Conservation (phyloP, 2,113 vertebrate genomes). For the Psilopsiagon aymara region DNA sequence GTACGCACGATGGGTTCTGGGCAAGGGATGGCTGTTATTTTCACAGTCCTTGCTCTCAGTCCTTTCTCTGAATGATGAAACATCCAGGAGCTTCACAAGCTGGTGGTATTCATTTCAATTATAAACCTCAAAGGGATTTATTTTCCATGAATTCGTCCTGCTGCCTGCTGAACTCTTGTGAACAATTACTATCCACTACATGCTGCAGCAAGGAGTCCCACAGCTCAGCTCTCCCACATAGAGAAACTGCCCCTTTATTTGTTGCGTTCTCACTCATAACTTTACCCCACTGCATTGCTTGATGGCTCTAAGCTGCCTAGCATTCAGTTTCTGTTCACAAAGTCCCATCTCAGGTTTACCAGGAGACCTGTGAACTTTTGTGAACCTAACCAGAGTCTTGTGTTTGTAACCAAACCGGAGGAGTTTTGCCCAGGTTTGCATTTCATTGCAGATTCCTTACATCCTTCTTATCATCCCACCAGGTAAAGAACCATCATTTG, state of each 20-base stretch:
- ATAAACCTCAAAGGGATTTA: neutral
- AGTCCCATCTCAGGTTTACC: neutral
- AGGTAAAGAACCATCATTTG: neutral
- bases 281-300: neutral
- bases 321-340: neutral
- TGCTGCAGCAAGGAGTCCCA: neutral
- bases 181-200: neutral
- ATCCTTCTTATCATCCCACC: neutral
- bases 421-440: neutral
- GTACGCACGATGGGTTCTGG: neutral
- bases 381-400: neutral
- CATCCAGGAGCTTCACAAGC: neutral
- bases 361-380: neutral
- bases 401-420: neutral
- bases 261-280: neutral
- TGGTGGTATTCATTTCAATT: neutral
- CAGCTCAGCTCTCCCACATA: neutral
- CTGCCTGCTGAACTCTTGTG: neutral
- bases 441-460: neutral
- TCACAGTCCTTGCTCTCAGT: neutral
- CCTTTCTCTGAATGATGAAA: neutral
- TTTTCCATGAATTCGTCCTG: neutral
- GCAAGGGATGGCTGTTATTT: neutral
- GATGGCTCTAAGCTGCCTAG: neutral
- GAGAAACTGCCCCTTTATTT: neutral